phyloP scores from a whole-genome alignment of 1,140 invertebrate species.

The Rhizoglyphus robini region DNA sequence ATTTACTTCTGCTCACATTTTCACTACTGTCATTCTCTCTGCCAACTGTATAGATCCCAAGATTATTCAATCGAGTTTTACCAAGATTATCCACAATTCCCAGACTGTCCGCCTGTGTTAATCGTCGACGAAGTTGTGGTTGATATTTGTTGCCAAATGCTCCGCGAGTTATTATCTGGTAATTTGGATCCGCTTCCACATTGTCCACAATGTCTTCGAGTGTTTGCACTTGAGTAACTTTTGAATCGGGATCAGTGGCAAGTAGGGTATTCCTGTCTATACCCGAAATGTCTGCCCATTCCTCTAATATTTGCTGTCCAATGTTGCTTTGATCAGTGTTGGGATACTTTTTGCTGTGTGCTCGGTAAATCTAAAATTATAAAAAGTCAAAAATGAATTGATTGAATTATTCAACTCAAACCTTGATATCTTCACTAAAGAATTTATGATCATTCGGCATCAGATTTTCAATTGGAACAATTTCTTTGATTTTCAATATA shows the following conservation, averaged over 20 bases:
- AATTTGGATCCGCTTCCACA: slow-evolving; percentile 1
- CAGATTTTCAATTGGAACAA: slow-evolving; percentile 43
- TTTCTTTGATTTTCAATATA: slow-evolving; percentile 71
- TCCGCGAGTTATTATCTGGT: not conserved
- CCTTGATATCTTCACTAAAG: slow-evolving; percentile 62
- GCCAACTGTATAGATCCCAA: not conserved
- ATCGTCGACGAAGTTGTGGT: not conserved
- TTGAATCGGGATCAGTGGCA: slow-evolving; percentile 24
- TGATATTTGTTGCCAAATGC: not conserved
- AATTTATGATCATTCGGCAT: slow-evolving; percentile 57
- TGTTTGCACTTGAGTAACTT: too few relatives aligned
- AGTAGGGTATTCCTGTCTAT: slow-evolving; percentile 24
- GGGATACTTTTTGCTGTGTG: slow-evolving; percentile 37
- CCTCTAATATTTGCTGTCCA: slow-evolving; percentile 26
- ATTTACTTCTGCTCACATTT: not conserved
- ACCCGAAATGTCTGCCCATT: slow-evolving; percentile 27
- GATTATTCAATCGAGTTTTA: not conserved
- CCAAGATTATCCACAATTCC: not conserved
- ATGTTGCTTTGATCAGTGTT: slow-evolving; percentile 30
- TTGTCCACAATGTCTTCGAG: too few relatives aligned
- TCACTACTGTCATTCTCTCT: not conserved
- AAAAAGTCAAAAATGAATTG: too few relatives aligned
- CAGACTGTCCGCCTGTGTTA: not conserved
- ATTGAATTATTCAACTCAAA: too few relatives aligned
- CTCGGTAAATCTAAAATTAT: slow-evolving; percentile 46